phyloP scores from a whole-genome alignment of 2,797 vertebrate species.

The Micromesistius poutassou region DNA sequence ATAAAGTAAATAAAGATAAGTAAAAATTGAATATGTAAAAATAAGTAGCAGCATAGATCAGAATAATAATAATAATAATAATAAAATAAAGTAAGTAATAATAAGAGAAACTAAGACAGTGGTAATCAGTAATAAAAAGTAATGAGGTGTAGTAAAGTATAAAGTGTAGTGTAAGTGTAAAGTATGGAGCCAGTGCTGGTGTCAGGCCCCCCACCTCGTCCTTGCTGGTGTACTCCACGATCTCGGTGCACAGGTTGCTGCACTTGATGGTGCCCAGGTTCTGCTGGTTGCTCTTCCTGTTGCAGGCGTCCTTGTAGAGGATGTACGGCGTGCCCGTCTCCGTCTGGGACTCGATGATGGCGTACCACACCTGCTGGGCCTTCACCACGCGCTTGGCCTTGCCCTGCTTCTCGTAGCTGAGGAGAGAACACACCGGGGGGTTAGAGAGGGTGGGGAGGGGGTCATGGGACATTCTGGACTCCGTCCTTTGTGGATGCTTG shows the following conservation, averaged over 20 bases:
- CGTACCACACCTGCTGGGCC: constrained; percentile 94
- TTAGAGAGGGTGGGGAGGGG: not conserved
- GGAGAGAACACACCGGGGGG: not conserved
- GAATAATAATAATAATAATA: too few relatives aligned
- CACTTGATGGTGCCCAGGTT: constrained; percentile 96
- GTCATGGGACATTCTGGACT: not conserved
- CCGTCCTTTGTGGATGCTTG: not conserved
- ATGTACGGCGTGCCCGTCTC: constrained; percentile 97
- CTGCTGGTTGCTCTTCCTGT: constrained; percentile 96
- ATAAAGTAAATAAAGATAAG: too few relatives aligned
- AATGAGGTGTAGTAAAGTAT: too few relatives aligned
- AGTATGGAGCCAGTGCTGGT: not conserved
- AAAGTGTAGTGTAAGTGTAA: too few relatives aligned
- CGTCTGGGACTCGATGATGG: constrained; percentile 94
- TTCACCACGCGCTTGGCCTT: constrained; percentile 84
- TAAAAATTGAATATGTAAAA: too few relatives aligned
- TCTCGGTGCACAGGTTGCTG: constrained; percentile 94
- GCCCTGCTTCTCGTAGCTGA: constrained; percentile 84
- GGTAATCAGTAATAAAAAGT: too few relatives aligned
- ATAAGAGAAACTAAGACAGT: too few relatives aligned
- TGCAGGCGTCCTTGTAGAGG: constrained; percentile 97
- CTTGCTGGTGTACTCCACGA: constrained; percentile 90
- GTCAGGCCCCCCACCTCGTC: constrained; percentile 79
- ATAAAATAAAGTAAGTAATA: too few relatives aligned
- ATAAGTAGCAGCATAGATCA: too few relatives aligned